These are phyloP conservation scores for Turritopsis rubra DNA, from an alignment of 30 jellyfish, hydroid and myxozoan species.

Conservation along the genomic window DNA sequence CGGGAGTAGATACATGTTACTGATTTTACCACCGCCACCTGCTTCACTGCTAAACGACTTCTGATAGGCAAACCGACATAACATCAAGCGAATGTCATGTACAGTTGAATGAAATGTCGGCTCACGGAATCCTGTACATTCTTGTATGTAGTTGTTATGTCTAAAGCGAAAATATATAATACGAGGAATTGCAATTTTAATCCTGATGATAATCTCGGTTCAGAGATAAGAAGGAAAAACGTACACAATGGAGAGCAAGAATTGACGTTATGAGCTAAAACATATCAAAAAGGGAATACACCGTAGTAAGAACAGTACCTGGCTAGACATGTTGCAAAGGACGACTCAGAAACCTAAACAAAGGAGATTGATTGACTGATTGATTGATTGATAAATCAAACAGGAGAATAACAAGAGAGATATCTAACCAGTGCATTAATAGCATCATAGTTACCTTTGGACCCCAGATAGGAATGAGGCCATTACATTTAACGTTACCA, in stretches of 20 bases:
- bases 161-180: constrained; percentile 21
- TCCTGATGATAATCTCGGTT: no score
- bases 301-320: constrained; percentile 48
- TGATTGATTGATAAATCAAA: no score
- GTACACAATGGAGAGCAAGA: neutral
- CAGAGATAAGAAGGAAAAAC: neutral
- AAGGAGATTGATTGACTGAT: no score
- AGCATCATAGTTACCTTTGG: no score
- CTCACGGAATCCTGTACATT: constrained; percentile 93
- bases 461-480: constrained; percentile 96
- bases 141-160: constrained; percentile 88
- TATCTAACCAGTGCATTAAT: no score
- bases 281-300: neutral
- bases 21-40: constrained; percentile 96
- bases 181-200: no score
- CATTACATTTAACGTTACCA: constrained; percentile 90
- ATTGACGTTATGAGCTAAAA: neutral
- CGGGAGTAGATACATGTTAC: constrained; percentile 80
- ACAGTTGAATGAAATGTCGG: constrained; percentile 83
- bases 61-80: constrained; percentile 78
- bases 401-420: no score
- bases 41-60: constrained; percentile 77
- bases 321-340: constrained; percentile 90
- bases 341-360: constrained; percentile 84
- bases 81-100: constrained; percentile 73